These are phyloP conservation scores for Apamea monoglypha DNA, from an alignment of 2,888 invertebrate species.

Conservation along the genomic window DNA sequence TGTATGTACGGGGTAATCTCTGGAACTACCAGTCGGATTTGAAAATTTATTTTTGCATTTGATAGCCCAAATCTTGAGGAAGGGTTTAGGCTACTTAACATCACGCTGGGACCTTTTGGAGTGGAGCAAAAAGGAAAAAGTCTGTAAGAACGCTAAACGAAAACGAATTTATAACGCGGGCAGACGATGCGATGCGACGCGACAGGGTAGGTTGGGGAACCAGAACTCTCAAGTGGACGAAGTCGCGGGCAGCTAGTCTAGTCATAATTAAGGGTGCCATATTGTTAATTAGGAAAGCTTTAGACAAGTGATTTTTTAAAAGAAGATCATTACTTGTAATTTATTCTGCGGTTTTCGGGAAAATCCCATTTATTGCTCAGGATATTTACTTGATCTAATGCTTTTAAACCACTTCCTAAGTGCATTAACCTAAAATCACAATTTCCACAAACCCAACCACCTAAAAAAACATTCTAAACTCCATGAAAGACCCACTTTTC, in stretches of 20 bases:
- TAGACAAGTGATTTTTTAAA: background rate
- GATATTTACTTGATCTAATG: background rate
- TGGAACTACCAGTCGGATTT: background rate
- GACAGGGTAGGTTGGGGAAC: background rate
- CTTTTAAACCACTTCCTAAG: background rate
- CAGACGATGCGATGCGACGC: background rate
- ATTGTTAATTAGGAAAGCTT: slow-evolving; percentile 1
- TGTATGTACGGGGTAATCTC: background rate
- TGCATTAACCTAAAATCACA: background rate
- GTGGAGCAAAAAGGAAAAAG: background rate
- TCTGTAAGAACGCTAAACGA: too few relatives aligned
- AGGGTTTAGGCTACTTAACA: background rate
- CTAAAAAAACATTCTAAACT: slow-evolving; percentile 13
- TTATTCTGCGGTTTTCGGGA: background rate
- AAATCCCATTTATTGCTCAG: background rate
- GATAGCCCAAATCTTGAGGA: background rate
- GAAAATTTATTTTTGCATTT: background rate
- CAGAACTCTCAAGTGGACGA: background rate
- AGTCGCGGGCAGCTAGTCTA: background rate
- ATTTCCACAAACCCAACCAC: background rate
- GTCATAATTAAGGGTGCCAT: slow-evolving; percentile 16
- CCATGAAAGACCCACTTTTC: slow-evolving; percentile 5
- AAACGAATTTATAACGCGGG: too few relatives aligned
- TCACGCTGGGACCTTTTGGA: too few relatives aligned
- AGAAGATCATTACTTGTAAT: too few relatives aligned